These are phyloP conservation scores for Sus cebifrons DNA, from an alignment of 2,797 vertebrate species.

Conservation along the genomic window DNA sequence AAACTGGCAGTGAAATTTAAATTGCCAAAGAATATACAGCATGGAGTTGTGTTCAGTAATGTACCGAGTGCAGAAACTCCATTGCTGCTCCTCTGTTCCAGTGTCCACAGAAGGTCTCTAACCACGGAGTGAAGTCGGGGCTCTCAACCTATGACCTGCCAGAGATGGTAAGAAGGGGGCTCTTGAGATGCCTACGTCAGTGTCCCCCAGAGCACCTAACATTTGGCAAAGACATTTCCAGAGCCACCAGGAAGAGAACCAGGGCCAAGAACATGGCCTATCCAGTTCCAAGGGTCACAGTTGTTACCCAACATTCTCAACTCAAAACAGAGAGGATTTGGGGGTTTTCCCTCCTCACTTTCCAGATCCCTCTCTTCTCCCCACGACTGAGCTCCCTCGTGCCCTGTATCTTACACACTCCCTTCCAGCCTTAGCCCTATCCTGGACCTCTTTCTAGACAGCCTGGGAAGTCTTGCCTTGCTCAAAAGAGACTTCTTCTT, in stretches of 20 bases:
- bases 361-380: too few relatives aligned
- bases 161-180: too few relatives aligned
- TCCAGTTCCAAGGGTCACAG: fast-evolving
- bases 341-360: neutral
- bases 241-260: neutral
- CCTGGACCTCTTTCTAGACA: neutral
- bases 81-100: fast-evolving
- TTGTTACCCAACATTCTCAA: neutral
- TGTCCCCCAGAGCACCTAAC: neutral
- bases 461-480: neutral
- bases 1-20: slow-evolving; percentile 7
- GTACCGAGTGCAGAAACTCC: fast-evolving
- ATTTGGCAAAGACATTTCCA: neutral
- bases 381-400: too few relatives aligned
- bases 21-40: neutral
- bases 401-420: neutral
- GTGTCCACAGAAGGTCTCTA: fast-evolving
- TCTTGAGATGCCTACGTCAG: fast-evolving
- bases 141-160: fast-evolving
- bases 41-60: fast-evolving
- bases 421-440: neutral
- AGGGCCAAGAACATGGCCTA: fast-evolving
- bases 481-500: neutral
- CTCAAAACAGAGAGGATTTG: neutral
- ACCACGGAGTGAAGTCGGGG: neutral